Evolutionary conservation across 2,888 invertebrate species (phyloP).

Genomic region (Heliconius hortense): DNA sequence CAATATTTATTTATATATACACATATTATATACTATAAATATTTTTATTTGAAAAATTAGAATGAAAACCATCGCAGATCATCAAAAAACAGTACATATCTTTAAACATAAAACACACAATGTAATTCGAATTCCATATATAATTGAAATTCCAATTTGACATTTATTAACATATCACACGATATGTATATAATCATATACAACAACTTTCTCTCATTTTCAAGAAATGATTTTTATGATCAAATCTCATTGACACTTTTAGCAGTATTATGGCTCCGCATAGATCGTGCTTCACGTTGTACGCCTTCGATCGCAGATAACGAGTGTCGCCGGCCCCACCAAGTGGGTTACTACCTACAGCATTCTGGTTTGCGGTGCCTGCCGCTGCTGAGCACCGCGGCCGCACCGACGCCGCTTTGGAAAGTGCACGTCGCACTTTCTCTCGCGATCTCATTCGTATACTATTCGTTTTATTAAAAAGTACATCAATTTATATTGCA

Average conservation of each 20-base stretch:
- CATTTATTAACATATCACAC: not conserved
- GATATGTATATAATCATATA: not conserved
- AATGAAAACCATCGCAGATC: not conserved
- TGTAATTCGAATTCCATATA: not conserved
- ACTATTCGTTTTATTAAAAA: conserved; percentile 42
- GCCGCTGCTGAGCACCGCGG: conserved; percentile 59
- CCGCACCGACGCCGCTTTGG: conserved; percentile 41
- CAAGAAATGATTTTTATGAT: conserved; percentile 10
- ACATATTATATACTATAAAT: not conserved
- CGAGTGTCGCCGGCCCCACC: conserved; percentile 85
- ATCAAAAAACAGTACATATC: not conserved
- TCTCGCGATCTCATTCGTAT: conserved; percentile 48
- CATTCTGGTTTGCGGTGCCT: conserved; percentile 77
- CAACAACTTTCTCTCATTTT: conserved; percentile 22
- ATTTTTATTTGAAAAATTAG: not conserved
- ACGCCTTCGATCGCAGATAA: conserved; percentile 73
- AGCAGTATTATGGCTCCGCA: conserved; percentile 8
- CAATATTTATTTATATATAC: not conserved
- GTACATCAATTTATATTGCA: not conserved
- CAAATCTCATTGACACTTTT: not conserved
- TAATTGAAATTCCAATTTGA: not conserved
- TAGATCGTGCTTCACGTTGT: not conserved
- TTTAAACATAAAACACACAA: not conserved
- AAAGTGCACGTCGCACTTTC: conserved; percentile 49
- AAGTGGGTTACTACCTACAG: conserved; percentile 81